Percentiles rank a stretch among this genome's conserved stretches.
phyloP scores from a whole-genome alignment of 92 coral and sea anemone species.

The Siderastrea radians region DNA sequence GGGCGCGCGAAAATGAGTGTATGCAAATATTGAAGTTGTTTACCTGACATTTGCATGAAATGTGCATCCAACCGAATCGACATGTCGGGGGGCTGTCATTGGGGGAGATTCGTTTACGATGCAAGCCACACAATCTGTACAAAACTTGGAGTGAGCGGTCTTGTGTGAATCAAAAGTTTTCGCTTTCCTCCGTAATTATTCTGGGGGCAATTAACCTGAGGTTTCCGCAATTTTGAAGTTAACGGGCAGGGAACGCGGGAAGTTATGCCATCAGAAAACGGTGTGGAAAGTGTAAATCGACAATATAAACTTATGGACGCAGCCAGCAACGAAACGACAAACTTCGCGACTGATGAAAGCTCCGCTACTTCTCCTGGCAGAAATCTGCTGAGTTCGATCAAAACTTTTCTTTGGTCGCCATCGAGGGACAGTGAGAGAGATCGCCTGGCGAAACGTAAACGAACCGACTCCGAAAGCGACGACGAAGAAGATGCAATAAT shows the following conservation, averaged over 20 bases:
- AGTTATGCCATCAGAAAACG: conserved; percentile 14
- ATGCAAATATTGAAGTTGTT: conserved; percentile 84
- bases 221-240: background rate
- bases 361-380: conserved; percentile 71
- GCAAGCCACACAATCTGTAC: conserved; percentile 26
- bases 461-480: conserved; percentile 81
- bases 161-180: conserved; percentile 7
- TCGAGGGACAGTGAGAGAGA: conserved; percentile 75
- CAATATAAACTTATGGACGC: conserved; percentile 69
- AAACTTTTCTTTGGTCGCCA: conserved; percentile 98
- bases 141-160: conserved; percentile 20
- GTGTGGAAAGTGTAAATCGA: conserved; percentile 58
- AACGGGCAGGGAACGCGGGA: background rate
- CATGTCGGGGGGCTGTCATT: conserved; percentile 70
- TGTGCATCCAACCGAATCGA: conserved; percentile 89
- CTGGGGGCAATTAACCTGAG: background rate
- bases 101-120: conserved; percentile 44
- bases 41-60: conserved; percentile 84
- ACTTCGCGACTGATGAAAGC: conserved; percentile 56
- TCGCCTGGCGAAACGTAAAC: conserved; percentile 78
- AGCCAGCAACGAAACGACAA: conserved; percentile 33
- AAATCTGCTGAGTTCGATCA: conserved; percentile 95
- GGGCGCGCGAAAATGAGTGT: conserved; percentile 40
- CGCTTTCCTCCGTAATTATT: background rate
- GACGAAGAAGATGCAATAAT: conserved; percentile 96